Percentiles rank a stretch among this genome's conserved stretches.
These are phyloP conservation scores for Mongoloraphidia duomilia DNA, from an alignment of 2,888 invertebrate species.

Conservation along the genomic window DNA sequence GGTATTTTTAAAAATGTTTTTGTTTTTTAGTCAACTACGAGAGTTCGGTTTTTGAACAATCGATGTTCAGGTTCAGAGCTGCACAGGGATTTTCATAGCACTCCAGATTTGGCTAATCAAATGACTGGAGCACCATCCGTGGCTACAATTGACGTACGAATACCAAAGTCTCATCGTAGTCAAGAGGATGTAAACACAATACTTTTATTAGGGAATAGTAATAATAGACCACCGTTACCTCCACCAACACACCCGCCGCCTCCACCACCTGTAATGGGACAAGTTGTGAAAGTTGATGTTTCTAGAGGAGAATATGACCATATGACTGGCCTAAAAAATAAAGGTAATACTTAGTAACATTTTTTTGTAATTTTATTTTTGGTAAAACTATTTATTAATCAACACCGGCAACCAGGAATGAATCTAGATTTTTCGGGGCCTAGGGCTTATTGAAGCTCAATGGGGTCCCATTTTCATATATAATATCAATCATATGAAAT, in stretches of 20 bases:
- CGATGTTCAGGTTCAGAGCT: slow-evolving; percentile 37
- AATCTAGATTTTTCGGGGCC: too few relatives aligned
- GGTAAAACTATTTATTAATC: too few relatives aligned
- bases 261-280: slow-evolving; percentile 46
- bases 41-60: slow-evolving; percentile 34
- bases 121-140: slow-evolving; percentile 16
- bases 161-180: slow-evolving; percentile 43
- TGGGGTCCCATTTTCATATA: too few relatives aligned
- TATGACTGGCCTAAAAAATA: slow-evolving; percentile 2
- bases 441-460: too few relatives aligned
- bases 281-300: slow-evolving; percentile 54
- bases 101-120: slow-evolving; percentile 61
- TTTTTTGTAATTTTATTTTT: not conserved
- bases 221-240: slow-evolving; percentile 40
- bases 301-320: slow-evolving; percentile 22
- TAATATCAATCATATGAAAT: too few relatives aligned
- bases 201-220: slow-evolving; percentile 16
- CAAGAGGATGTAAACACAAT: slow-evolving; percentile 51
- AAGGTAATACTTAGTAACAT: slow-evolving; percentile 1
- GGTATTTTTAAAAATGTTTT: not conserved
- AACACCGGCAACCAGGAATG: too few relatives aligned
- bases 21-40: slow-evolving; percentile 36
- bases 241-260: slow-evolving; percentile 75
- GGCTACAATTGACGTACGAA: slow-evolving; percentile 15
- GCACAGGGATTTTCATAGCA: slow-evolving; percentile 75